Evolutionary conservation across 2,113 vertebrate species (phyloP).

Genomic region (Eidolon helvum): DNA sequence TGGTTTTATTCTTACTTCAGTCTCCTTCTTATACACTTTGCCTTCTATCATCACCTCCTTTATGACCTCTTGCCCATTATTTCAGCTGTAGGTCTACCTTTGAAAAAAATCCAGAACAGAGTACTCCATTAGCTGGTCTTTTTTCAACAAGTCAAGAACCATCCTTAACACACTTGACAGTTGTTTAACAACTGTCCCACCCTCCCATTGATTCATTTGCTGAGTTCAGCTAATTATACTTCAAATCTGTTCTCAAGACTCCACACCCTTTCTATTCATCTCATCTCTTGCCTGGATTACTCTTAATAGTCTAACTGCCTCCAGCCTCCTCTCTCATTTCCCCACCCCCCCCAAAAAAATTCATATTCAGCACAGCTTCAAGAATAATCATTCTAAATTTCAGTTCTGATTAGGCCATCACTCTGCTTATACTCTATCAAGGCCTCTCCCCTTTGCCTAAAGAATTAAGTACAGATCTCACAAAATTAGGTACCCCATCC

Average conservation of each 20-base stretch:
- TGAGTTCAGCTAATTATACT: background rate
- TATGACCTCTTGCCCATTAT: background rate
- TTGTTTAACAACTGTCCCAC: background rate
- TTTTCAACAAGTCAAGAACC: background rate
- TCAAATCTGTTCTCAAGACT: background rate
- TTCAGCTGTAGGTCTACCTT: background rate
- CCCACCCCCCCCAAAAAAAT: background rate
- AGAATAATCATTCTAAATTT: conserved; percentile 33
- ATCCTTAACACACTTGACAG: background rate
- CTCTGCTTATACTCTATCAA: background rate
- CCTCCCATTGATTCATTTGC: background rate
- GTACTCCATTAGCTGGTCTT: background rate
- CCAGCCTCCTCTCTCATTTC: background rate
- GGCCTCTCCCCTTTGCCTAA: background rate
- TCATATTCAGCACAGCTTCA: conserved; percentile 5
- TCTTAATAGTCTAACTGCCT: background rate
- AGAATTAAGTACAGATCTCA: conserved; percentile 28
- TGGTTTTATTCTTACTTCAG: background rate
- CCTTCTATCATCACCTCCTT: background rate
- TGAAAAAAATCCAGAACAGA: background rate
- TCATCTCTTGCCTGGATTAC: background rate
- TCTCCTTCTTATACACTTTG: background rate
- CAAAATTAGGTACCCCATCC: background rate
- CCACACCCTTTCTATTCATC: background rate
- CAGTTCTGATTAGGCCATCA: conserved; percentile 10